Conservation (phyloP, 2,797 vertebrate genomes). For the Enteromius viviparus region DNA sequence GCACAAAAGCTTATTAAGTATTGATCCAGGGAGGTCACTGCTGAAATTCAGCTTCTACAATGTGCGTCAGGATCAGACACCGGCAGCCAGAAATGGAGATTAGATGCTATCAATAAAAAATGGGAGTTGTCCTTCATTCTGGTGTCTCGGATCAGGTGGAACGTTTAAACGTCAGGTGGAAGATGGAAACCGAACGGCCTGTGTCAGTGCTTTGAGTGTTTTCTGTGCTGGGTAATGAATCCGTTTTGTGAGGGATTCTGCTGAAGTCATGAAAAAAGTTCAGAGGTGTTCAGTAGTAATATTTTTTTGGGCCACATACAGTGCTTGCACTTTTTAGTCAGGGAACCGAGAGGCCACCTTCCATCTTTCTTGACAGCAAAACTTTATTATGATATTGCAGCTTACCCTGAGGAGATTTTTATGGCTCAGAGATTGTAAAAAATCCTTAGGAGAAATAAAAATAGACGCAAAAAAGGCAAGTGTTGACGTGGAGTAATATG, state of each 20-base stretch:
- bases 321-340: slow-evolving; percentile 9
- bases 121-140: slow-evolving; percentile 59
- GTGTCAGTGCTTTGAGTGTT: slow-evolving; percentile 59
- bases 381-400: slow-evolving; percentile 27
- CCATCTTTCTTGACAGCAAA: slow-evolving; percentile 13
- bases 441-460: slow-evolving; percentile 21
- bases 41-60: slow-evolving; percentile 72
- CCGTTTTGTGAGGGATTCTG: slow-evolving; percentile 26
- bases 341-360: slow-evolving; percentile 15
- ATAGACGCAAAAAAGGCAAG: not conserved
- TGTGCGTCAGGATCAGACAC: slow-evolving; percentile 63
- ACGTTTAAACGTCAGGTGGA: slow-evolving; percentile 50
- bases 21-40: slow-evolving; percentile 78
- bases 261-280: slow-evolving; percentile 47
- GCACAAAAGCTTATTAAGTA: slow-evolving; percentile 81
- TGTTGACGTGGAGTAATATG: slow-evolving; percentile 10
- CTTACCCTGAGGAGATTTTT: slow-evolving; percentile 8
- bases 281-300: slow-evolving; percentile 2
- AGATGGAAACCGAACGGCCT: slow-evolving; percentile 30
- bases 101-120: slow-evolving; percentile 69
- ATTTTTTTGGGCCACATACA: not conserved
- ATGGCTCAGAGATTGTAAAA: not conserved
- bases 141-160: slow-evolving; percentile 54
- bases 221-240: slow-evolving; percentile 26
- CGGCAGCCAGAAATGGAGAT: slow-evolving; percentile 73